phyloP scores from a whole-genome alignment of 2,888 invertebrate species.

The Leptinotarsa rubiginosa region DNA sequence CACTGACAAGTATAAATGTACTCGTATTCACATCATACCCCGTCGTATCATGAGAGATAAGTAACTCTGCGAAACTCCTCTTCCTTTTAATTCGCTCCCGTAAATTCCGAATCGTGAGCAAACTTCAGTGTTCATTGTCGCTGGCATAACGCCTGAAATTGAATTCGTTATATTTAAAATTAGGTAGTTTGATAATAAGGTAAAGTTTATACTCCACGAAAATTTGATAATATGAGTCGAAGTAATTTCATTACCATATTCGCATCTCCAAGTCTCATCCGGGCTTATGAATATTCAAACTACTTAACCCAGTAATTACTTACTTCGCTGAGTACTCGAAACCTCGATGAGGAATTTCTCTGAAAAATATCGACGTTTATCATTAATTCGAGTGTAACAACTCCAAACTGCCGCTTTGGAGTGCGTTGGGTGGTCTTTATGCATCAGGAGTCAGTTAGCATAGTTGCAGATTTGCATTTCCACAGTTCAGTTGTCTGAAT shows the following conservation, averaged over 20 bases:
- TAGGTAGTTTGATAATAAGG: constrained; percentile 54
- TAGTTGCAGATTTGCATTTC: constrained; percentile 22
- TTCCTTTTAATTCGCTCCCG: constrained; percentile 26
- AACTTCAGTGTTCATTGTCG: constrained; percentile 42
- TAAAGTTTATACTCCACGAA: constrained; percentile 58
- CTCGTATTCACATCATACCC: constrained; percentile 8
- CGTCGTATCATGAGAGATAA: constrained; percentile 19
- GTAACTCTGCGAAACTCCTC: constrained; percentile 19
- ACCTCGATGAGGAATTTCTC: constrained; percentile 49
- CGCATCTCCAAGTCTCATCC: constrained; percentile 55
- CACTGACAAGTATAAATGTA: constrained; percentile 8
- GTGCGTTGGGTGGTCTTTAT: constrained; percentile 13
- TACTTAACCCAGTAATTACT: constrained; percentile 58
- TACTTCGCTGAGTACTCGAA: constrained; percentile 51
- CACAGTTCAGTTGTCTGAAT: constrained; percentile 8
- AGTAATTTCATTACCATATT: constrained; percentile 62
- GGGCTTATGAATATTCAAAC: constrained; percentile 60
- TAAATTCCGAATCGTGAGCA: constrained; percentile 31
- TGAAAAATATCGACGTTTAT: constrained; percentile 26
- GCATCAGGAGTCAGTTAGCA: constrained; percentile 24
- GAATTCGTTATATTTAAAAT: constrained; percentile 52
- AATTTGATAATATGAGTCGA: constrained; percentile 60
- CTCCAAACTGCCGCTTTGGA: constrained; percentile 10
- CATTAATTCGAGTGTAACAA: constrained; percentile 10
- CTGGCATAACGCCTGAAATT: constrained; percentile 45